These are phyloP conservation scores for Autographa pulchrina DNA, from an alignment of 2,888 invertebrate genomes.

Conservation along the genomic window DNA sequence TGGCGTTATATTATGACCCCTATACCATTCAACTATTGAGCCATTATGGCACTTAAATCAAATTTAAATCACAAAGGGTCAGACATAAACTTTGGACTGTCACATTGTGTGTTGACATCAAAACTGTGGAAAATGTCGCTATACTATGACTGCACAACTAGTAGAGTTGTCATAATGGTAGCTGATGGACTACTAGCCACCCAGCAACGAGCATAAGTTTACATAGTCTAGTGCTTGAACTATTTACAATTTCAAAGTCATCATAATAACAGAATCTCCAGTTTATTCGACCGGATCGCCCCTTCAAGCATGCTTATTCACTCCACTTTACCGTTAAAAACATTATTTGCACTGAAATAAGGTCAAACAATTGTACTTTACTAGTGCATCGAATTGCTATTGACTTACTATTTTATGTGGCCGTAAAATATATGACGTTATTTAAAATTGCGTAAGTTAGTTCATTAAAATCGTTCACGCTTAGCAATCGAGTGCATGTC, in stretches of 20 bases:
- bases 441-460: conserved; percentile 30
- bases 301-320: conserved; percentile 11
- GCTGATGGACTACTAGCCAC: too few relatives aligned
- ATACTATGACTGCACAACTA: too few relatives aligned
- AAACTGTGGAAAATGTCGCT: too few relatives aligned
- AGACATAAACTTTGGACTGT: too few relatives aligned
- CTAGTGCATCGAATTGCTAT: conserved; percentile 29
- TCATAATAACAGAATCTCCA: neutral
- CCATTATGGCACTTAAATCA: too few relatives aligned
- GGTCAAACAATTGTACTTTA: conserved; percentile 6
- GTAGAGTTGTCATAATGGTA: too few relatives aligned
- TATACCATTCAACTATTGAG: too few relatives aligned
- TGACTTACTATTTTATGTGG: conserved; percentile 11
- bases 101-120: too few relatives aligned
- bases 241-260: neutral
- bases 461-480: conserved; percentile 24
- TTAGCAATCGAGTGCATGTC: neutral
- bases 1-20: too few relatives aligned
- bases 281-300: neutral
- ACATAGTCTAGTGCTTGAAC: neutral
- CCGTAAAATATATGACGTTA: conserved; percentile 43
- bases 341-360: conserved; percentile 14
- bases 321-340: conserved; percentile 9
- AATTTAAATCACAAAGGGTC: too few relatives aligned
- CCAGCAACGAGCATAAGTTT: too few relatives aligned